Percentiles rank a stretch among this genome's conserved stretches.
These are phyloP conservation scores for Drosophila biarmipes DNA, from an alignment of 1,140 invertebrate species.

Conservation along the genomic window DNA sequence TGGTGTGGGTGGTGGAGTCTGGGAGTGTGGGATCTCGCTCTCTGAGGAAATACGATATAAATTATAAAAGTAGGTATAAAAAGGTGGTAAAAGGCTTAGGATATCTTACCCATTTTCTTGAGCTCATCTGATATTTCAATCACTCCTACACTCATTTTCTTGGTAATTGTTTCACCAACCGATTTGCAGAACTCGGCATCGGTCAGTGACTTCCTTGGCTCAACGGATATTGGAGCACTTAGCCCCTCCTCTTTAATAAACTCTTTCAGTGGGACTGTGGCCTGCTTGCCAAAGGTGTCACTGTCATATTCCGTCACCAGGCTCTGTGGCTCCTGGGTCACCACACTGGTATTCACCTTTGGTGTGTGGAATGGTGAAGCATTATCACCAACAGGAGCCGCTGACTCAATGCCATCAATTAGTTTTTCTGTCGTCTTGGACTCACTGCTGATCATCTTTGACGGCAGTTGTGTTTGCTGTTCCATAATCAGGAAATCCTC, in stretches of 20 bases:
- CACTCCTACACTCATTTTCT: constrained; percentile 83
- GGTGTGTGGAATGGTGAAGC: constrained; percentile 46
- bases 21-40: constrained; percentile 81
- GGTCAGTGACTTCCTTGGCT: constrained; percentile 80
- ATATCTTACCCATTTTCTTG: constrained; percentile 61
- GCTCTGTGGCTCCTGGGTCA: constrained; percentile 53
- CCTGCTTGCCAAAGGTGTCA: constrained; percentile 42
- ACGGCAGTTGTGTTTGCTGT: constrained; percentile 54
- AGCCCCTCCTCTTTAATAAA: constrained; percentile 54
- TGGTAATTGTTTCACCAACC: constrained; percentile 81
- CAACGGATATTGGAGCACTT: constrained; percentile 53
- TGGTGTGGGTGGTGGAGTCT: constrained; percentile 83
- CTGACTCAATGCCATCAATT: constrained; percentile 71
- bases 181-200: constrained; percentile 84
- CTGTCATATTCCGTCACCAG: constrained; percentile 48
- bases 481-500: constrained; percentile 72
- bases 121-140: constrained; percentile 81
- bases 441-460: constrained; percentile 21
- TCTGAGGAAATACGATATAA: constrained; percentile 33
- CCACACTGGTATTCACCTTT: constrained; percentile 63
- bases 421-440: constrained; percentile 9
- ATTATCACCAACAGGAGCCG: constrained; percentile 63
- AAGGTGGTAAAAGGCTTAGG: too few species aligned
- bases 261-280: constrained; percentile 51
- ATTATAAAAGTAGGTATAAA: too few species aligned